Evolutionary conservation across 1,140 invertebrate species (phyloP).

Genomic region (Diabrotica undecimpunctata): DNA sequence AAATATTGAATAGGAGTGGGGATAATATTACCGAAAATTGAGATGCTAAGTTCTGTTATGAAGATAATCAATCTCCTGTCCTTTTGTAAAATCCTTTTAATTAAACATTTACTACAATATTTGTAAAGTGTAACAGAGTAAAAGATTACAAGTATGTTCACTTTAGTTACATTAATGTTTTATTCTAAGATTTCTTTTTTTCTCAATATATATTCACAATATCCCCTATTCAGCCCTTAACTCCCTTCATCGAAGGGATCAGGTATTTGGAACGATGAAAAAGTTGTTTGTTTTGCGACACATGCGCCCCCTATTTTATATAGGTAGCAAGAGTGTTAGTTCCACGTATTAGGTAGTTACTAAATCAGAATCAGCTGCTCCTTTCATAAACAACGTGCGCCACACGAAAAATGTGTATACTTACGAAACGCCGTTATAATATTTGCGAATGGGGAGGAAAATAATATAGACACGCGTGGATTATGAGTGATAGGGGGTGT

Average conservation of each 20-base stretch:
- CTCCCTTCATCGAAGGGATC: constrained; percentile 22
- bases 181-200: too few relatives aligned
- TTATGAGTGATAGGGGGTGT: constrained; percentile 7
- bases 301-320: constrained; percentile 27
- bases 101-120: too few relatives aligned
- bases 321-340: constrained; percentile 16
- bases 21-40: too few relatives aligned
- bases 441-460: constrained; percentile 17
- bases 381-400: constrained; percentile 32
- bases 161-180: too few relatives aligned
- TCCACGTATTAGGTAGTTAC: constrained; percentile 22
- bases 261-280: constrained; percentile 34
- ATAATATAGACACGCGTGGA: constrained; percentile 9
- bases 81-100: too few relatives aligned
- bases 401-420: constrained; percentile 24
- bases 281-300: constrained; percentile 35
- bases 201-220: too few relatives aligned
- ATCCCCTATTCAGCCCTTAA: neutral
- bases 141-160: too few relatives aligned
- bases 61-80: too few relatives aligned
- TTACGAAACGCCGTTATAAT: neutral
- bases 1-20: too few relatives aligned
- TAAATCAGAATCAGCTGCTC: constrained; percentile 34
- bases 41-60: too few relatives aligned
- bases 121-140: too few relatives aligned